Percentiles rank a stretch among this genome's conserved stretches.
Evolutionary conservation across 64 coral and sea anemone genomes (phyloP).

Genomic region (Cladopsammia gracilis): DNA sequence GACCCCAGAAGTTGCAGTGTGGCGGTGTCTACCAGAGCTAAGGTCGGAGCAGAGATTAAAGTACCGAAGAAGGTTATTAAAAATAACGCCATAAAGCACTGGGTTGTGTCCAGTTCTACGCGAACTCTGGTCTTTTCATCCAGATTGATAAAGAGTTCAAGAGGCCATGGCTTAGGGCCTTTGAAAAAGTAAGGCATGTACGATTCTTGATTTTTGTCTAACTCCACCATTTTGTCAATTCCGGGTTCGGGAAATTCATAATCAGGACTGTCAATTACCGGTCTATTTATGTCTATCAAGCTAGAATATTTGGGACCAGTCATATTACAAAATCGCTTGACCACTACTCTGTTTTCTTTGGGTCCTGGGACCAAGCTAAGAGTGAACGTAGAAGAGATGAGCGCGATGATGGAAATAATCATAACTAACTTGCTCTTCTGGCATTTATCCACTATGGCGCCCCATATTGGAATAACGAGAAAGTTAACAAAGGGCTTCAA

Average conservation of each 20-base stretch:
- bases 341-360: slow-evolving; percentile 82
- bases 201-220: slow-evolving; percentile 49
- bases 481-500: slow-evolving; percentile 99
- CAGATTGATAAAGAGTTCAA: slow-evolving; percentile 81
- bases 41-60: slow-evolving; percentile 88
- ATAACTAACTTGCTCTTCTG: slow-evolving; percentile 96
- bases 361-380: slow-evolving; percentile 88
- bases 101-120: slow-evolving; percentile 83
- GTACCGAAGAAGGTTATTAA: slow-evolving; percentile 97
- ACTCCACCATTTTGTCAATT: slow-evolving; percentile 97
- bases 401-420: slow-evolving; percentile 91
- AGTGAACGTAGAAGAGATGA: slow-evolving; percentile 93
- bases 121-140: slow-evolving; percentile 62
- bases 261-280: slow-evolving; percentile 84
- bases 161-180: slow-evolving; percentile 91
- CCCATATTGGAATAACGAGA: slow-evolving; percentile 99
- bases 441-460: slow-evolving; percentile 97
- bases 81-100: slow-evolving; percentile 93
- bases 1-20: slow-evolving; percentile 89
- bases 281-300: slow-evolving; percentile 77
- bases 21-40: slow-evolving; percentile 95
- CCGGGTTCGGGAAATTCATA: slow-evolving; percentile 84
- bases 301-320: slow-evolving; percentile 54
- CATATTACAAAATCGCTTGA: slow-evolving; percentile 87
- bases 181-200: slow-evolving; percentile 82